Conservation (phyloP, 2,888 invertebrate genomes). For the Baccha elongata region DNA sequence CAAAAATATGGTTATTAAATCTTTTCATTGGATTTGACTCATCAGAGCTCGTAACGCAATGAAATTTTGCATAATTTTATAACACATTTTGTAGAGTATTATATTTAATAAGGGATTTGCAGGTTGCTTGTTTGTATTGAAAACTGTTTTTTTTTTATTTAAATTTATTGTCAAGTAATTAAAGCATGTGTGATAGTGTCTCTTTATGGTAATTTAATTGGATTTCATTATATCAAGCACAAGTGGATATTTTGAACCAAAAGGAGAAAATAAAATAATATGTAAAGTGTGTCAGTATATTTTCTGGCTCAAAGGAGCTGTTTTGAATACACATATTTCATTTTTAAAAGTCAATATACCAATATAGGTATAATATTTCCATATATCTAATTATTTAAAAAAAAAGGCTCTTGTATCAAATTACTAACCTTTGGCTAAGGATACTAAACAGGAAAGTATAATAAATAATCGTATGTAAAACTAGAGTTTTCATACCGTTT, state of each 20-base stretch:
- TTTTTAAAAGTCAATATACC: no score
- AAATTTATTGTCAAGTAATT: slow-evolving; percentile 52
- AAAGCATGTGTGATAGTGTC: slow-evolving; percentile 13
- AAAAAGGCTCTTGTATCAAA: no score
- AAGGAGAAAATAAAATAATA: slow-evolving; percentile 7
- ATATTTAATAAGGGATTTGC: slow-evolving; percentile 2
- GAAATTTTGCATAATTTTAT: slow-evolving; percentile 44
- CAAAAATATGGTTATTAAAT: slow-evolving; percentile 59
- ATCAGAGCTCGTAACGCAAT: slow-evolving; percentile 32
- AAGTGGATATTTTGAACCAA: slow-evolving; percentile 5
- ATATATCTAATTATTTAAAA: no score
- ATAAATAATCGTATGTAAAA: no score
- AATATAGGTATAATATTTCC: no score
- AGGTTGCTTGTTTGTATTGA: neutral
- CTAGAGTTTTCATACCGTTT: no score
- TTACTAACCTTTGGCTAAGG: no score
- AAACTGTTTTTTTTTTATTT: slow-evolving; percentile 17
- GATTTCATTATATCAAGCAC: neutral
- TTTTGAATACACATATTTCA: no score
- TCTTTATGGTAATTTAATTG: slow-evolving; percentile 45
- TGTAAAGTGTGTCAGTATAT: no score
- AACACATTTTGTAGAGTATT: neutral
- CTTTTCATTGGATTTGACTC: slow-evolving; percentile 53
- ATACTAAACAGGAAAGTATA: no score
- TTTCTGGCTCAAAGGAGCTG: no score